Evolutionary conservation across 2,113 vertebrate genomes (phyloP).

Genomic region (Dunckerocampus dactyliophorus): DNA sequence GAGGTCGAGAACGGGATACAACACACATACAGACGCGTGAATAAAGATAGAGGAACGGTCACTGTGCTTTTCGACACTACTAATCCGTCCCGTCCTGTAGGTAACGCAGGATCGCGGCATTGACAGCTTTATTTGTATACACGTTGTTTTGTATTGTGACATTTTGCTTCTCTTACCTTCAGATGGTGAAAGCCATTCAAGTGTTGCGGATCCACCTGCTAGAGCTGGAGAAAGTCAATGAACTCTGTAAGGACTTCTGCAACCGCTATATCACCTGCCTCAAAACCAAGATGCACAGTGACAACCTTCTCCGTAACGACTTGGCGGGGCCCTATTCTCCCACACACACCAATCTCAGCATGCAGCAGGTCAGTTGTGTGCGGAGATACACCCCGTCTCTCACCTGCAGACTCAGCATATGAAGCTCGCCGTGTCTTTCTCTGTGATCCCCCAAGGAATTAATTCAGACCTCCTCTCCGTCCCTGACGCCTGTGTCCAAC

Average conservation of each 20-base stretch:
- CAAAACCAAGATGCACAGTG: constrained; percentile 99
- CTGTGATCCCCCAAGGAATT: constrained; percentile 80
- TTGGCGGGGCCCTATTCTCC: constrained; percentile 94
- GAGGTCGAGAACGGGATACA: no score
- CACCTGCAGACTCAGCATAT: constrained; percentile 7
- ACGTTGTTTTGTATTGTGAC: neutral
- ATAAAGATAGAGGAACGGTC: no score
- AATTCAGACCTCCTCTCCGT: constrained; percentile 89
- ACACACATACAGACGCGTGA: no score
- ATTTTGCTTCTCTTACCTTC: neutral
- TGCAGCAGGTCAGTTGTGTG: constrained; percentile 76
- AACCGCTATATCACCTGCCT: constrained; percentile 99
- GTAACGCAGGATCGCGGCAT: no score
- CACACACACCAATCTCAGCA: constrained; percentile 87
- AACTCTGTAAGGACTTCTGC: constrained; percentile 98
- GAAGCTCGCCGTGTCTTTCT: constrained; percentile 39
- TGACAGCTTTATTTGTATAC: no score
- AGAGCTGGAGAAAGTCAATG: constrained; percentile 97
- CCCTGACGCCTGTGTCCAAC: constrained; percentile 84
- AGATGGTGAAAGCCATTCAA: constrained; percentile 99
- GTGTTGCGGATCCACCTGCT: constrained; percentile 96
- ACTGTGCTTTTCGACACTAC: no score
- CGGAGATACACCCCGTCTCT: neutral
- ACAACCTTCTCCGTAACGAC: constrained; percentile 98
- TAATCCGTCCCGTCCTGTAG: no score